Conservation (phyloP, 2,797 vertebrate species). For the Sebastes itinus region DNA sequence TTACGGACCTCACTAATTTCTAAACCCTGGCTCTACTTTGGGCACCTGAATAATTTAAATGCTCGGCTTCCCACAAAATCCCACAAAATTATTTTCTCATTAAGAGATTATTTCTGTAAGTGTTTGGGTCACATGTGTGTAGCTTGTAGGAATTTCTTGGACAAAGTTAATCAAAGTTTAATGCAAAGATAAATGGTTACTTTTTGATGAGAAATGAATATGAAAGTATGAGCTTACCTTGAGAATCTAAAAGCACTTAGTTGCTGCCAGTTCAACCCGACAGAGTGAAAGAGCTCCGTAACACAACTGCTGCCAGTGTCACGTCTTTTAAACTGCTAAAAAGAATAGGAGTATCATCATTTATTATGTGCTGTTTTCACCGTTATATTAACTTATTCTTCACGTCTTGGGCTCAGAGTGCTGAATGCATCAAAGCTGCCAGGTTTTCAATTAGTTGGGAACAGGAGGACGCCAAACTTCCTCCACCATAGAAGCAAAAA, state of each 20-base stretch:
- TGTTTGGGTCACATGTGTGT: not conserved
- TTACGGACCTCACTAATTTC: too few species aligned
- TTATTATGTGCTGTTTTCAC: not conserved
- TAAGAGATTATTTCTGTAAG: not conserved
- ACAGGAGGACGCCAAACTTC: constrained; percentile 14
- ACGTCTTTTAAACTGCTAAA: not conserved
- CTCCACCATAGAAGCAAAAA: constrained; percentile 9
- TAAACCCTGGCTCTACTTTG: not conserved
- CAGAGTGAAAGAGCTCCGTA: constrained; percentile 1
- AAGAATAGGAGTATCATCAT: not conserved
- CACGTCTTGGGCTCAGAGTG: not conserved
- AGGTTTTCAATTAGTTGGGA: not conserved
- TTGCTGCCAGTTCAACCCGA: not conserved
- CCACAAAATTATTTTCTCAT: not conserved
- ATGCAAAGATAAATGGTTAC: not conserved
- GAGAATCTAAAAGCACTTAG: constrained; percentile 11
- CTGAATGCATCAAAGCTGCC: constrained; percentile 8
- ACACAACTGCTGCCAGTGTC: not conserved
- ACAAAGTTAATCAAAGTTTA: not conserved
- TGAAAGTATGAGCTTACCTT: not conserved
- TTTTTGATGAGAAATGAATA: not conserved
- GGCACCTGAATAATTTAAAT: not conserved
- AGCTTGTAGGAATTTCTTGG: not conserved
- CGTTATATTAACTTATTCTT: not conserved
- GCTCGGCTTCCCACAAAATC: not conserved